A percentile compares a stretch with the other conserved stretches of the same genome.
These are phyloP conservation scores for Pongo pygmaeus DNA, from an alignment of 2,113 vertebrate species.

Conservation along the genomic window DNA sequence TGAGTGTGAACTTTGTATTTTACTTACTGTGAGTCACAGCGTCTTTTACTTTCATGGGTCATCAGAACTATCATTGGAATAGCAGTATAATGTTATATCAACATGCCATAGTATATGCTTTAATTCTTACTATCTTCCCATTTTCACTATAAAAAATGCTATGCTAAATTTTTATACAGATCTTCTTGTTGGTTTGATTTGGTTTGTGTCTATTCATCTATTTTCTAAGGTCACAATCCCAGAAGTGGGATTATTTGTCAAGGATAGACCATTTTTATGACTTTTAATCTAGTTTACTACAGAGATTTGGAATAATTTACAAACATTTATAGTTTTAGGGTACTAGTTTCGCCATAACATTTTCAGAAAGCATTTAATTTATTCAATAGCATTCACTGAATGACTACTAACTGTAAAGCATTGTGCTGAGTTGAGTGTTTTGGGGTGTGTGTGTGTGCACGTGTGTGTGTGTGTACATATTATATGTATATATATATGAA, in stretches of 20 bases:
- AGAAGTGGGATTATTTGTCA: neutral
- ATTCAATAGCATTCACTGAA: neutral
- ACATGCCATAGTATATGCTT: neutral
- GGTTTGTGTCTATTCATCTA: neutral
- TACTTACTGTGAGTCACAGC: neutral
- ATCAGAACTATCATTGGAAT: neutral
- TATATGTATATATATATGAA: too few species aligned
- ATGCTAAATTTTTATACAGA: neutral
- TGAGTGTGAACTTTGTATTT: neutral
- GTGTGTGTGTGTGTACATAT: neutral
- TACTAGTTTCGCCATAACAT: neutral
- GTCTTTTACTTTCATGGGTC: neutral
- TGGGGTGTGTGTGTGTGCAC: neutral
- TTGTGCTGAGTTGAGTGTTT: neutral
- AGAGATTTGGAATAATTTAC: neutral
- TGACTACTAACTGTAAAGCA: neutral
- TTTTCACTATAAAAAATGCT: neutral
- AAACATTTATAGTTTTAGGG: neutral
- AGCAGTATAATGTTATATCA: neutral
- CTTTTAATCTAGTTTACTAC: neutral
- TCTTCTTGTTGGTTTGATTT: neutral
- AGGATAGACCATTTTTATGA: neutral
- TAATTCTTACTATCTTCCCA: neutral
- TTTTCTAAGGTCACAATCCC: neutral
- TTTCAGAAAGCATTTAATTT: constrained; percentile 22